phyloP scores from a whole-genome alignment of 2,888 invertebrate genomes.

The Hemistola chrysoprasaria region DNA sequence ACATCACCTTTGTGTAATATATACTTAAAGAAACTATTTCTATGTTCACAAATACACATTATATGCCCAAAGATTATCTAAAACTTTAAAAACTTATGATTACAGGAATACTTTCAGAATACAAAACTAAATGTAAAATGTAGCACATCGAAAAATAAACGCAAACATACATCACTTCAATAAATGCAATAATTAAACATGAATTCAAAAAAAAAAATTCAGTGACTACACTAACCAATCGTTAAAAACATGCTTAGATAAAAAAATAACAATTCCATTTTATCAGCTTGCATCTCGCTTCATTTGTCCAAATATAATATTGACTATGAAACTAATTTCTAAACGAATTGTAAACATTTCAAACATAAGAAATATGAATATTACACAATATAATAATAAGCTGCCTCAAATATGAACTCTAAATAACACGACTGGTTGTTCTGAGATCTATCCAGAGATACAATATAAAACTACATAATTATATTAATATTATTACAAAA shows the following conservation, averaged over 20 bases:
- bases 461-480: conserved; percentile 31
- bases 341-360: too few relatives aligned
- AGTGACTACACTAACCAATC: too few relatives aligned
- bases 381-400: too few relatives aligned
- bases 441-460: conserved; percentile 40
- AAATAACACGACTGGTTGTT: conserved; percentile 26
- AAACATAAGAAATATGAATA: neutral
- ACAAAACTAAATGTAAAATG: conserved; percentile 20
- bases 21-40: too few relatives aligned
- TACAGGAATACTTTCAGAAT: conserved; percentile 35
- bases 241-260: too few relatives aligned
- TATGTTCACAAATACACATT: too few relatives aligned
- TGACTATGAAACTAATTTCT: too few relatives aligned
- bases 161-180: conserved; percentile 18
- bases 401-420: conserved; percentile 2
- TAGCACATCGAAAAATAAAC: conserved; percentile 28
- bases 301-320: too few relatives aligned
- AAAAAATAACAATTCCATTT: too few relatives aligned
- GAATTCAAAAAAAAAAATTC: conserved; percentile 4
- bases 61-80: neutral
- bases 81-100: conserved; percentile 19
- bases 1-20: too few relatives aligned
- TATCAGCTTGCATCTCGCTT: too few relatives aligned
- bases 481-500: conserved; percentile 27
- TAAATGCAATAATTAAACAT: conserved; percentile 23